phyloP scores from a whole-genome alignment of 2,113 vertebrate genomes.

The Pan paniscus region DNA sequence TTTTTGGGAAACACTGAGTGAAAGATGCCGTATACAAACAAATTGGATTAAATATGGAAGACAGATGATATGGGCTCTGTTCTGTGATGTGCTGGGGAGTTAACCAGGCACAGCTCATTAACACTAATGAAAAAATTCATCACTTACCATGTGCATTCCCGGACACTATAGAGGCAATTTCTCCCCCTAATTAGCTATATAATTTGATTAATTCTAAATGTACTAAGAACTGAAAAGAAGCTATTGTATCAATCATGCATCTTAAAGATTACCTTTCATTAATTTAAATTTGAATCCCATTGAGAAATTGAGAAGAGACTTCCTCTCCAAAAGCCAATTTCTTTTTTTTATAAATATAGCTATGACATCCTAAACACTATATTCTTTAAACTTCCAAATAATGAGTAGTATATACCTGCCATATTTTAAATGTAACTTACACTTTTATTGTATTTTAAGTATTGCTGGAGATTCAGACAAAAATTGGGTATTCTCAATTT shows the following conservation, averaged over 20 bases:
- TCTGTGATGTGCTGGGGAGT: not conserved
- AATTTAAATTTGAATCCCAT: slow-evolving; percentile 50
- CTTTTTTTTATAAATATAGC: not conserved
- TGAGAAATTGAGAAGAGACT: slow-evolving; percentile 22
- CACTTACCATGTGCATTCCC: slow-evolving; percentile 24
- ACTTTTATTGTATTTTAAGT: slow-evolving; percentile 37
- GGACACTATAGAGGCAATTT: not conserved
- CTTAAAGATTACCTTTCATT: slow-evolving; percentile 55
- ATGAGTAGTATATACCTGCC: not conserved
- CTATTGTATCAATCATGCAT: slow-evolving; percentile 55
- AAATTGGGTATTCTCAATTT: not conserved
- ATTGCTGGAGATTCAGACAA: not conserved
- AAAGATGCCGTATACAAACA: slow-evolving; percentile 48
- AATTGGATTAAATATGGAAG: slow-evolving; percentile 51
- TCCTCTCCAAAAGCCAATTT: slow-evolving; percentile 24
- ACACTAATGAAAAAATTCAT: slow-evolving; percentile 63
- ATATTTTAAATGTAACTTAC: slow-evolving; percentile 4
- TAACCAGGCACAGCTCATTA: slow-evolving; percentile 58
- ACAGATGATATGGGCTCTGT: not conserved
- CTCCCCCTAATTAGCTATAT: slow-evolving; percentile 32
- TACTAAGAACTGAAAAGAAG: slow-evolving; percentile 45
- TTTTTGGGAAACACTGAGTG: slow-evolving; percentile 30
- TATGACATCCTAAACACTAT: not conserved
- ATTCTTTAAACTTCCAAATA: not conserved
- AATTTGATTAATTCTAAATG: slow-evolving; percentile 63